A percentile compares a stretch with the other conserved stretches of the same genome.
phyloP scores from a whole-genome alignment of 1,140 invertebrate genomes.

The Diploscapter pachys region DNA sequence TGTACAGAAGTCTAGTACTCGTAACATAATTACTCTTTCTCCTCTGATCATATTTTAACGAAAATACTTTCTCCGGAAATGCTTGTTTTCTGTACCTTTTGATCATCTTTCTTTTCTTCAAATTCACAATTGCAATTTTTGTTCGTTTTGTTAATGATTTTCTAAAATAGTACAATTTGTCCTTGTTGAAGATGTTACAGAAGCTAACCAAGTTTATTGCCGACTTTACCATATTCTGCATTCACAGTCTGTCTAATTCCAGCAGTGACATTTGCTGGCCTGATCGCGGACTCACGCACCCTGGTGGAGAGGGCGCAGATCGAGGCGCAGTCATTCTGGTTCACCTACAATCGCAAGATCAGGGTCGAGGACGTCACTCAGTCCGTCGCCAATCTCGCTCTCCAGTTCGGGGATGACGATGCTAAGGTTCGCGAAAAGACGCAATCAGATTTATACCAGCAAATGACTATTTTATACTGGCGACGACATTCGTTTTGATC shows the following conservation, averaged over 20 bases:
- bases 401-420: conserved; percentile 91
- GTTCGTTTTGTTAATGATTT: background rate
- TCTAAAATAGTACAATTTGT: conserved; percentile 12
- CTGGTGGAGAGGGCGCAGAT: conserved; percentile 88
- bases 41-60: background rate
- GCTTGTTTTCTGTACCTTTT: no score
- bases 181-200: no score
- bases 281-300: conserved; percentile 95
- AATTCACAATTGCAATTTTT: background rate
- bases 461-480: no score
- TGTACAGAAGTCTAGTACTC: background rate
- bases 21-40: background rate
- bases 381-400: conserved; percentile 93
- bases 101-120: background rate
- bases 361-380: conserved; percentile 90
- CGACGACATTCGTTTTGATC: no score
- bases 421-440: conserved; percentile 72
- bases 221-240: background rate
- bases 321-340: conserved; percentile 71
- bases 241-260: conserved; percentile 37
- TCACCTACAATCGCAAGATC: conserved; percentile 58
- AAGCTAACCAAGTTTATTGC: no score
- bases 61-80: background rate
- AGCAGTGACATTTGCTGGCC: conserved; percentile 90
- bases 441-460: no score